Conservation (phyloP, 2,888 invertebrate species). For the Diaprepes abbreviatus region DNA sequence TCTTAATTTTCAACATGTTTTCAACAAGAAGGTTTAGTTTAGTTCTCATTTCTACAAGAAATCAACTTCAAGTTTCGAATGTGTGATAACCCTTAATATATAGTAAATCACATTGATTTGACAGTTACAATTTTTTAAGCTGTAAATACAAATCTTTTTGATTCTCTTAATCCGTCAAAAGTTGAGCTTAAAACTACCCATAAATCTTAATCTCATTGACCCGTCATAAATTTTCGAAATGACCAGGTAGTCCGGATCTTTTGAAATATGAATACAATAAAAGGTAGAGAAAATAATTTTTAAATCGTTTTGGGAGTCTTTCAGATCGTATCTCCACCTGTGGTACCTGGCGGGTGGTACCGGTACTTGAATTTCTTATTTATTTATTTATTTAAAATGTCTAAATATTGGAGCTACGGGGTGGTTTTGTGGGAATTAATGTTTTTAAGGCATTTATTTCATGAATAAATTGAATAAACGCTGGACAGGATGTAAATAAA, state of each 20-base stretch:
- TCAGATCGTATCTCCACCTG: slow-evolving; percentile 10
- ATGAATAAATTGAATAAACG: too few species aligned
- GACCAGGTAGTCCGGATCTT: slow-evolving; percentile 19
- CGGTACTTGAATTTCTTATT: slow-evolving; percentile 5
- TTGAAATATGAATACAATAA: slow-evolving; percentile 15
- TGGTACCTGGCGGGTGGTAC: slow-evolving; percentile 6
- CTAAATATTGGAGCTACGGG: slow-evolving; percentile 3
- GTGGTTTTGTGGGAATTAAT: not conserved
- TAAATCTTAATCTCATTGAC: slow-evolving; percentile 25
- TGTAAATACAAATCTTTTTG: too few species aligned
- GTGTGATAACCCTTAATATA: too few species aligned
- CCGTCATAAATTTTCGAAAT: slow-evolving; percentile 18
- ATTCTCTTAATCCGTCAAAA: slow-evolving; percentile 8
- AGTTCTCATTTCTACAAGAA: too few species aligned
- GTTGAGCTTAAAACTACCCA: not conserved
- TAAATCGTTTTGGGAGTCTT: slow-evolving; percentile 1
- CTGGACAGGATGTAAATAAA: too few species aligned
- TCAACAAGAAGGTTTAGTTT: too few species aligned
- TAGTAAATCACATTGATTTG: too few species aligned
- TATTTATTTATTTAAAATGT: slow-evolving; percentile 10
- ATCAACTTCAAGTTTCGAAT: too few species aligned
- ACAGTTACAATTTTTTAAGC: too few species aligned
- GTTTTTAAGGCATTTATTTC: too few species aligned
- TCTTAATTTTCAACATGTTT: too few species aligned
- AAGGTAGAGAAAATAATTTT: slow-evolving; percentile 12